Evolutionary conservation across 37 sponge, comb jelly and placozoan genomes (phyloP).

Genomic region (Oscarella lobularis): DNA sequence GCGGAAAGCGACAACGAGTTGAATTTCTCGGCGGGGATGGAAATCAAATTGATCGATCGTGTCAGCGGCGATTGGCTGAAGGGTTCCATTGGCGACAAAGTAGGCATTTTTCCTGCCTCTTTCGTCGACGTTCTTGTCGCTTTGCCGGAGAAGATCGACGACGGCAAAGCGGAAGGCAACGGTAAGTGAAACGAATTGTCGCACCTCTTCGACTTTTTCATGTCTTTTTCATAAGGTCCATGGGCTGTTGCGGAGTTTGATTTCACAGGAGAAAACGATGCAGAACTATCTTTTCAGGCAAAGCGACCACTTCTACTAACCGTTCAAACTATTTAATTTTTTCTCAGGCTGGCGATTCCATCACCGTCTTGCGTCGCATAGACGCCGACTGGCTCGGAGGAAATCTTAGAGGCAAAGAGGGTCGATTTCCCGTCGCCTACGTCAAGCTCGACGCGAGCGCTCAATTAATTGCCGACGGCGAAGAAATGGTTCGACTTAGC

Average conservation of each 20-base stretch:
- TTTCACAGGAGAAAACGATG: conserved; percentile 50
- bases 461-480: no score
- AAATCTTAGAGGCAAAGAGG: neutral
- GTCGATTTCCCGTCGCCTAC: neutral
- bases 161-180: no score
- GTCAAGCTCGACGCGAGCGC: no score
- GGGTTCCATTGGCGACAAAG: neutral
- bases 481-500: no score
- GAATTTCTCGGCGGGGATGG: neutral
- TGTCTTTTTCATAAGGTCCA: no score
- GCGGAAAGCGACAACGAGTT: neutral
- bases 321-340: neutral
- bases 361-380: neutral
- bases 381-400: neutral
- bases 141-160: no score
- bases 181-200: no score
- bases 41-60: neutral
- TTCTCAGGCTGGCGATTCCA: neutral
- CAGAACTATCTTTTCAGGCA: conserved; percentile 70
- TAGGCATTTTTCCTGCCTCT: neutral
- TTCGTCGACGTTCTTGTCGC: no score
- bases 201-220: no score
- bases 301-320: neutral
- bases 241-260: conserved; percentile 28
- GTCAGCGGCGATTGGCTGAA: neutral